phyloP scores from a whole-genome alignment of 2,888 invertebrate genomes.

The Agrotis puta region DNA sequence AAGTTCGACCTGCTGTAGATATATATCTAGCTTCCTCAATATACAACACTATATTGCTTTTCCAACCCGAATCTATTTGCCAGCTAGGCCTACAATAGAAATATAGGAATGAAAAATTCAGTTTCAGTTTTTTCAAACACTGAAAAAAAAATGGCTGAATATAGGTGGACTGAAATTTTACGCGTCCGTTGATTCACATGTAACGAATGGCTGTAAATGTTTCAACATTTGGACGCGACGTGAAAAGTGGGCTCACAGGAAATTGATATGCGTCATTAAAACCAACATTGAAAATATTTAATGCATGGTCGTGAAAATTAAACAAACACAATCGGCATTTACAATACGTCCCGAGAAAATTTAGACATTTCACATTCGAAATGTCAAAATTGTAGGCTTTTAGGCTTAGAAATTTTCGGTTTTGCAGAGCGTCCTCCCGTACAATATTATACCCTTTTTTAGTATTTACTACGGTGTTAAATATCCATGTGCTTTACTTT shows the following conservation, averaged over 20 bases:
- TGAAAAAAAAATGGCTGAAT: constrained; percentile 11
- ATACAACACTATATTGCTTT: neutral
- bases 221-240: constrained; percentile 49
- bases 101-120: constrained; percentile 9
- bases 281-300: constrained; percentile 39
- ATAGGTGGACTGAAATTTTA: constrained; percentile 31
- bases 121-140: constrained; percentile 6
- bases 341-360: neutral
- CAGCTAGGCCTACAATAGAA: constrained; percentile 2
- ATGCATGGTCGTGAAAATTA: constrained; percentile 20
- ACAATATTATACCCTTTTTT: neutral
- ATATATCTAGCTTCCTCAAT: neutral
- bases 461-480: too few relatives aligned
- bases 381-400: neutral
- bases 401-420: neutral
- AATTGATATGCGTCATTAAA: constrained; percentile 48
- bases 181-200: constrained; percentile 28
- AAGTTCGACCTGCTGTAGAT: neutral
- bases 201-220: constrained; percentile 48
- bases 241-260: constrained; percentile 35
- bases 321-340: constrained; percentile 12
- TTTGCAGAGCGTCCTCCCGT: neutral
- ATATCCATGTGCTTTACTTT: too few relatives aligned
- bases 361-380: too few relatives aligned
- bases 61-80: neutral